Base-by-base conservation (phyloP, 1,140 invertebrate genomes). In the Pogonomyrmex barbatus region DNA sequence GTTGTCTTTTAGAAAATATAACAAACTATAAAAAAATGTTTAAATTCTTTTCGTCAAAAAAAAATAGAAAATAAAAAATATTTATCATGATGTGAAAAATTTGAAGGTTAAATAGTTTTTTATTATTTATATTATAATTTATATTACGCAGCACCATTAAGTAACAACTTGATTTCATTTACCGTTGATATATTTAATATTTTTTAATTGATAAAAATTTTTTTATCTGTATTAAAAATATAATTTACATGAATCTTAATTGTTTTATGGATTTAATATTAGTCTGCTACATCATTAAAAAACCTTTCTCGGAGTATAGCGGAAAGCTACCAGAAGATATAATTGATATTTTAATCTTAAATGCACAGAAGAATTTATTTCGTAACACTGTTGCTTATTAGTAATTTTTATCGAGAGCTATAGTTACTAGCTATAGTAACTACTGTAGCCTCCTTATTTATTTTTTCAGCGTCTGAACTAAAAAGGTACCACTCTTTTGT, bases 321-420 rank as follows among this genome's bases (percentile, higher is more conserved):
- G 39, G 45, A 24, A 24, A 24, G 24, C 6, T 45, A 8, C 17
- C 36, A 6, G 14, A 10, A 30, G 36, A 36, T 17, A 42, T 30
- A 68, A 12, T 42, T 42, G 4, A 36, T 17, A 56, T 30, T 56
- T 71, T 42, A 45, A 78, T 78, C 58, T 50, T 58, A 70, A 58
- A 24, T 33, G 24, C 36, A 0, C 63, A 9, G n/a, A 50, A 9
- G n/a, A 24, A 24, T 24, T 58, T 30, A 39, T 71, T 45, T 30
- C 30, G 47, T 84, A 42, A 36, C 45, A 50, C 6, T 36, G 0
- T 33, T 30, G 42, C 4, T 4, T 12, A 58, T 85, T 78, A 68
- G 67, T 88, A 78, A 89, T 89, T 78, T 73, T 14, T 17, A 8
- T 50, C 79, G 39, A 36, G 39, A 36, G 4, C 3, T 68, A 10